Conservation (phyloP, 2,888 invertebrate species). For the Bhutanitis thaidina region DNA sequence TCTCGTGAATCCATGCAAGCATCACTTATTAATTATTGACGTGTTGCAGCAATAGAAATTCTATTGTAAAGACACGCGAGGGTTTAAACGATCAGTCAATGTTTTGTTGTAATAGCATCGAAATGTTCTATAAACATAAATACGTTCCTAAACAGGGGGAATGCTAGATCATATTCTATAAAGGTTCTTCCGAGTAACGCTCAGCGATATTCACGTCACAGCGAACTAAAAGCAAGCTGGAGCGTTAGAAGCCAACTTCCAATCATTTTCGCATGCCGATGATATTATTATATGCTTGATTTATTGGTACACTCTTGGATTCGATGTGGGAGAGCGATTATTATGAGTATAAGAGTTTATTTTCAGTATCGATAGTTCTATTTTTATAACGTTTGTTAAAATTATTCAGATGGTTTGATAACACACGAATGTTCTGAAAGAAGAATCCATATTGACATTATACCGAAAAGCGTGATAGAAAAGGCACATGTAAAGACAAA, state of each 20-base stretch:
- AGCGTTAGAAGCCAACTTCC: conserved; percentile 4
- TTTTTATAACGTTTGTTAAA: conserved; percentile 33
- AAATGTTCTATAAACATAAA: background rate
- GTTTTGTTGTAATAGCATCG: no score
- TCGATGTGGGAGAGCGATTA: conserved; percentile 60
- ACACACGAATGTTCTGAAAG: background rate
- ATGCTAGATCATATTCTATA: background rate
- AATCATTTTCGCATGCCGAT: conserved; percentile 41
- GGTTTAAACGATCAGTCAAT: no score
- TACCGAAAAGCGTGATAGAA: no score
- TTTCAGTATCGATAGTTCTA: conserved; percentile 51
- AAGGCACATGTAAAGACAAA: no score
- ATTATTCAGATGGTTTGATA: conserved; percentile 9
- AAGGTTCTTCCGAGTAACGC: background rate
- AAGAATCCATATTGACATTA: background rate
- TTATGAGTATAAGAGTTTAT: conserved; percentile 48
- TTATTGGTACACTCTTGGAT: conserved; percentile 58
- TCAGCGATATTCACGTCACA: conserved; percentile 2
- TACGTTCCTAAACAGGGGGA: background rate
- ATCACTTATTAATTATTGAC: no score
- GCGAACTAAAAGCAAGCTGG: conserved; percentile 9
- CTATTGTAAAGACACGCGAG: no score
- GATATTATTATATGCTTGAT: conserved; percentile 61
- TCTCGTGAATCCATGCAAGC: no score
- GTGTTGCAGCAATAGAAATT: no score